Evolutionary conservation across 1,140 invertebrate genomes (phyloP), one percentile per base, ranked within the genome.

Genomic region (Zeugodacus cucurbitae): DNA sequence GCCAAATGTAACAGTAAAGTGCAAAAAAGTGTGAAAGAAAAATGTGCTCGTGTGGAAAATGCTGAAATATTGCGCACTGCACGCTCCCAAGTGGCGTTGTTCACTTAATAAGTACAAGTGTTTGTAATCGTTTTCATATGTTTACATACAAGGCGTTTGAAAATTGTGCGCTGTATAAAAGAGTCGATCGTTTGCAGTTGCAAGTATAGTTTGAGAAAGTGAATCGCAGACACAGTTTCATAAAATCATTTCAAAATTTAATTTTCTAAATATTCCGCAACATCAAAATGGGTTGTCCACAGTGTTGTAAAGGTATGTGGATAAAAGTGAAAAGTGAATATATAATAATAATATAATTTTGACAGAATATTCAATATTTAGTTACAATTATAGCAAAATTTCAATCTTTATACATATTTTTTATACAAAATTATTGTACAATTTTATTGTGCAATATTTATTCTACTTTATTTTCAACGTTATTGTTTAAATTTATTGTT

Each of bases 211-310:
- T 26, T 32, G 64, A 32, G 26, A 17, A 32, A 74, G 5, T 34
- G 67, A 74, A 74, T 32, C 34, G 17, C n/a, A 62, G 4, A 62
- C 22, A 10, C 34, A 74, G 5, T 32, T 74, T 67, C 14, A 29
- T 4, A 17, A 67, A 1, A 67, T 67, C 2, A 29, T 67, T 67
- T 32, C 5, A 34, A 67, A 34, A 17, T 3, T 29, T 2, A 41
- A 3, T 5, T 59, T 59, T 37, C 10, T 26, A n/a, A 54, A 54
- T 85, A 86, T 86, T 86, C 5, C 20, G 20, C 54, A 54, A 3
- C 11, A 29, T 32, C 7, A 57, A 48, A 57, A 86, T 86, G 82
- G 82, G 82, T 86, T 86, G 82, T 86, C 82, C 82, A 57, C 44
- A n/a, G 3, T 86, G 82, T 86, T 86, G 44, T 86, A 58, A 86